phyloP scores from a whole-genome alignment of 2,113 vertebrate genomes.

The Nyctibius bracteatus region DNA sequence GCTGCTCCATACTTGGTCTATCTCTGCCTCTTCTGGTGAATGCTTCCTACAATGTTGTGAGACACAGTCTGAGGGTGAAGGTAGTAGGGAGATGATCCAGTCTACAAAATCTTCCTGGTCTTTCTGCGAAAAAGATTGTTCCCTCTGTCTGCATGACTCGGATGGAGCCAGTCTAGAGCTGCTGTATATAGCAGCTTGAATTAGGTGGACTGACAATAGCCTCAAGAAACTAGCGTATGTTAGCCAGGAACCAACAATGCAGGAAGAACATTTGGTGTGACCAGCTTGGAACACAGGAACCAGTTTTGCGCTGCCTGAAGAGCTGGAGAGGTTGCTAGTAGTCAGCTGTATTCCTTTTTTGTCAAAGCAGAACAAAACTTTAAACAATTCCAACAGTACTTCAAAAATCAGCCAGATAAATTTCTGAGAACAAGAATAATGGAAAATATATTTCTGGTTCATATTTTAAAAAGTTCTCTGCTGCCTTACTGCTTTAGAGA shows the following conservation, averaged over 20 bases:
- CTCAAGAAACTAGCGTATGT: background rate
- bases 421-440: background rate
- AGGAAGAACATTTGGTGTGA: background rate
- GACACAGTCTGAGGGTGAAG: background rate
- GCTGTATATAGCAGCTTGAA: background rate
- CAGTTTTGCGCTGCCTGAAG: background rate
- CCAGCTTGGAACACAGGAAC: background rate
- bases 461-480: background rate
- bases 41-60: background rate
- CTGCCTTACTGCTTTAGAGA: background rate
- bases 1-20: background rate
- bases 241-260: background rate
- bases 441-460: background rate
- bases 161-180: background rate
- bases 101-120: background rate
- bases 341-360: background rate
- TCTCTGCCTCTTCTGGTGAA: background rate
- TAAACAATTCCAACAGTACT: background rate
- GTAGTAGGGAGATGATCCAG: background rate
- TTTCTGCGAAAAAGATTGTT: background rate
- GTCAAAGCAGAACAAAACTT: background rate
- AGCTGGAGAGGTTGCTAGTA: background rate
- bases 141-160: background rate
- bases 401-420: background rate
- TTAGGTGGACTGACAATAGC: background rate